Evolutionary conservation across 2,888 invertebrate species (phyloP).

Genomic region (Nephrotoma flavescens): DNA sequence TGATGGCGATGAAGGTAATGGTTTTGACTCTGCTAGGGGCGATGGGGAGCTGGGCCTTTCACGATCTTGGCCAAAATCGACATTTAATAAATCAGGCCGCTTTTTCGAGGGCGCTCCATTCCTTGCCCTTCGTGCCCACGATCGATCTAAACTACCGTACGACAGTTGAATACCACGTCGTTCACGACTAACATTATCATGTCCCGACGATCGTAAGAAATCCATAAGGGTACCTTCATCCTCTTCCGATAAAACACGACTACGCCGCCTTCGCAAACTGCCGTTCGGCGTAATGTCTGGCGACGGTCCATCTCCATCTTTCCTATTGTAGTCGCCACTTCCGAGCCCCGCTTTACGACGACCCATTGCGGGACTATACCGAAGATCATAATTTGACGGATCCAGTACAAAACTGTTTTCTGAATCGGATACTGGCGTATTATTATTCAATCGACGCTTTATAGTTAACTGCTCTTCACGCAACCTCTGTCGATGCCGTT

Average conservation of each 20-base stretch:
- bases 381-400: constrained; percentile 59
- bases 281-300: constrained; percentile 79
- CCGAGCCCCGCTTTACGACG: constrained; percentile 53
- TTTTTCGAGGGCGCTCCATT: constrained; percentile 52
- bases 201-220: constrained; percentile 63
- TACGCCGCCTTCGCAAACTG: constrained; percentile 63
- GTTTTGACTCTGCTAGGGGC: constrained; percentile 41
- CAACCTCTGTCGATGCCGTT: constrained; percentile 58
- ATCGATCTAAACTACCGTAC: constrained; percentile 79
- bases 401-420: constrained; percentile 62
- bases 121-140: constrained; percentile 69
- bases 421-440: constrained; percentile 54
- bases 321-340: constrained; percentile 32
- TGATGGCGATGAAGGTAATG: constrained; percentile 29
- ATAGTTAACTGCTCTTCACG: constrained; percentile 55
- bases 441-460: constrained; percentile 44
- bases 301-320: constrained; percentile 24
- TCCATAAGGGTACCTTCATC: constrained; percentile 79
- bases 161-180: constrained; percentile 41
- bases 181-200: constrained; percentile 54
- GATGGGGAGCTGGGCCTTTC: constrained; percentile 58
- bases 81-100: constrained; percentile 59
- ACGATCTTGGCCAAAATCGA: constrained; percentile 56
- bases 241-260: constrained; percentile 66
- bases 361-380: constrained; percentile 52